Evolutionary conservation across 2,888 invertebrate genomes (phyloP), one percentile per base, ranked within the genome.

Genomic region (Hesperia comma): DNA sequence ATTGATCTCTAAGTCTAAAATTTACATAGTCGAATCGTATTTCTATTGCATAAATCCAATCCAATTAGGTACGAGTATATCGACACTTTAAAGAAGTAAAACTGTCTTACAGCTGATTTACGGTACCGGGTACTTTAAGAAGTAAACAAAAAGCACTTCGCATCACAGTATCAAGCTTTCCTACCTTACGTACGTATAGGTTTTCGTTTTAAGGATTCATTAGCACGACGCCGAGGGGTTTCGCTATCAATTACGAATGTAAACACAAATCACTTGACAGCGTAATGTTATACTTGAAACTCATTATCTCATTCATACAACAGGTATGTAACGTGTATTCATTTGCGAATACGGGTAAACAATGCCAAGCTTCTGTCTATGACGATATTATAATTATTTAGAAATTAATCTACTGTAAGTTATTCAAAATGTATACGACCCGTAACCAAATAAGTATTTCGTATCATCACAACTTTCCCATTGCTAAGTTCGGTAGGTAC

Each of bases 191-290:
- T 37, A 46, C 61, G 61, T 61, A 61, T 53, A 40, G 14, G 54
- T 19, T 49, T 43, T 41, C 17, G 55, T 40, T 56, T 40, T 43
- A 57, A 57, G 57, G 26, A 49, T 63, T 57, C 56, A 63, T 63
- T 63, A 63, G 57, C 63, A 63, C 57, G 21, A 49, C 21, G 15
- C 17, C 2, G 56, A 63, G 57, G 63, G 63, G 37, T 57, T 63
- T 51, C 17, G 57, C 40, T 51, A 58, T 58, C 51, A 63, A 63
- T 63, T 63, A 57, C 56, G 26, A 32, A 64, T 51, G 63, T 51
- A 64, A 64, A 58, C 51, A 46, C 12, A 51, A 63, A 63, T 51
- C 57, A 63, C 63, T 63, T 57, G 63, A 57, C 56, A 57, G 49
- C 40, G 37, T 63, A 56, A 63, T 57, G 63, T 46, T 63, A 63